Base-by-base conservation (phyloP, 2,888 invertebrate species). In the Podotricha telesiphe region DNA sequence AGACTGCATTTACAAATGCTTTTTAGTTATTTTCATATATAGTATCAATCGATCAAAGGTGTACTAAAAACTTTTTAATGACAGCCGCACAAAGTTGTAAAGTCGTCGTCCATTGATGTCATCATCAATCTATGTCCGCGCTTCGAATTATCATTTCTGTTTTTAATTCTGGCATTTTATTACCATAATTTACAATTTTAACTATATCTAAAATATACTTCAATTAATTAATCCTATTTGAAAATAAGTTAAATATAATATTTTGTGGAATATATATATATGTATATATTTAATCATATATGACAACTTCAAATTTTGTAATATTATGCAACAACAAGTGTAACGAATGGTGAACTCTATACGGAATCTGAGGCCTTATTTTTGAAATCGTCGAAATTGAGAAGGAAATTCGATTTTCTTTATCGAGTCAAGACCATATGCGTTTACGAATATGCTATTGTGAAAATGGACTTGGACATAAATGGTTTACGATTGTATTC, bases 61-160 rank as follows among this genome's bases (percentile, higher is more conserved):
- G 13, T 22, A 42, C n/a, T 58, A 15, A 58, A 42, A 42, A 20
- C 19, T 58, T 58, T 58, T 58, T 42, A 58, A 58, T 58, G 20
- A 58, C 58, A 42, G 4, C 1, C 20, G 8, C 13, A 42, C 42
- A 42, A 58, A 15, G 20, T 40, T 40, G 58, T 42, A 58, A 58
- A 58, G 40, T 58, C 20, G 22, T 42, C 20, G 58, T 10, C 5
- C 22, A 34, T 53, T 42, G 28, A 64, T 64, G 51, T 28, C 42
- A 13, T 56, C 59, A 73, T 73, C 63, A 70, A 70, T 70, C 68
- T 64, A 51, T 56, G 68, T 68, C 70, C 22, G 55, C 63, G 68
- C 61, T 65, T 45, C n/a, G 51, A 65, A 67, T 62, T 45, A 55
- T 20, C 40, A 42, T 64, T 64, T 63, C 15, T 51, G 22, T 15